Conservation (phyloP, 2,797 vertebrate genomes). For the Octomys mimax region DNA sequence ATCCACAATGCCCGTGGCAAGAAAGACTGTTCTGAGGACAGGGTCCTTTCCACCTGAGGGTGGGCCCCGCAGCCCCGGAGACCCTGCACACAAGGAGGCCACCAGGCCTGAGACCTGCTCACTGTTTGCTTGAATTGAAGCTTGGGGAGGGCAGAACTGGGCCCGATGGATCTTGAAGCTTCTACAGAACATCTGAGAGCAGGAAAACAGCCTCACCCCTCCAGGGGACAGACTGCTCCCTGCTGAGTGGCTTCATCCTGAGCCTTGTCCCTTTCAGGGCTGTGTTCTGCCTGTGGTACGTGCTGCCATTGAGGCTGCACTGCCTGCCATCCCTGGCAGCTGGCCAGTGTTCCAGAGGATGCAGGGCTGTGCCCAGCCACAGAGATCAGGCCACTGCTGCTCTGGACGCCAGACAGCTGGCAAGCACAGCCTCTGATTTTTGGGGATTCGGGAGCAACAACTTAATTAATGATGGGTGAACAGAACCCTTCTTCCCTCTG, state of each 20-base stretch:
- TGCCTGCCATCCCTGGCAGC: slow-evolving; percentile 76
- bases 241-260: not conserved
- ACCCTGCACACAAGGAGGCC: not conserved
- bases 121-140: not conserved
- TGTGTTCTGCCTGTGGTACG: not conserved
- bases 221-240: not conserved
- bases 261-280: not conserved
- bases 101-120: not conserved
- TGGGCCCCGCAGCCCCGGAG: not conserved
- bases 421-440: slow-evolving; percentile 57
- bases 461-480: slow-evolving; percentile 73
- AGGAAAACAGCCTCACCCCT: not conserved
- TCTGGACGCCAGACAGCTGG: slow-evolving; percentile 68
- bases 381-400: slow-evolving; percentile 55
- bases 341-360: slow-evolving; percentile 72
- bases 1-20: not conserved
- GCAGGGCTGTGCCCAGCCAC: slow-evolving; percentile 60
- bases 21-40: not conserved
- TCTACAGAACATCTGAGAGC: not conserved
- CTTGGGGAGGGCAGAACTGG: not conserved
- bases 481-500: slow-evolving; percentile 45
- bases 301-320: slow-evolving; percentile 60
- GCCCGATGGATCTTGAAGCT: not conserved
- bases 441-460: slow-evolving; percentile 59
- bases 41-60: not conserved